These are phyloP conservation scores for Luidia sarsii DNA, from an alignment of 53 echinoderm and acorn worm genomes.

Conservation along the genomic window DNA sequence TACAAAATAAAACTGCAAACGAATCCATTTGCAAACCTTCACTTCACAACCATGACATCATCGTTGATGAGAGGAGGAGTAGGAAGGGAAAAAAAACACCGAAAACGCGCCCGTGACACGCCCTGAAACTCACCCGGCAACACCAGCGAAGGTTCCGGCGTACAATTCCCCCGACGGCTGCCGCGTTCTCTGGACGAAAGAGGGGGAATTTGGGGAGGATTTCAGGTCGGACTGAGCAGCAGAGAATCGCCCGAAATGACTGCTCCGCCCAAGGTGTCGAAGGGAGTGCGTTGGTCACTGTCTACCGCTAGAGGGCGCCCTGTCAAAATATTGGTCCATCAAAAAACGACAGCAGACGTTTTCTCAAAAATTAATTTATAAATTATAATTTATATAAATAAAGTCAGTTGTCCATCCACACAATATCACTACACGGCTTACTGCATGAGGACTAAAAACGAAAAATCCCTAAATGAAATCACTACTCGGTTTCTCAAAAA, in stretches of 20 bases:
- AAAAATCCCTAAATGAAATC: too few relatives aligned
- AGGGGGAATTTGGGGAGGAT: constrained; percentile 11
- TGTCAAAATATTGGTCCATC: too few relatives aligned
- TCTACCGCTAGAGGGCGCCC: constrained; percentile 43
- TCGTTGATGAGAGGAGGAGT: too few relatives aligned
- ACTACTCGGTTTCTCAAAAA: too few relatives aligned
- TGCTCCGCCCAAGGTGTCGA: constrained; percentile 42
- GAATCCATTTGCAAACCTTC: background rate
- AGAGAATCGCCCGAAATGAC: background rate
- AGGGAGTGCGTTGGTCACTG: background rate
- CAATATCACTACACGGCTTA: too few relatives aligned
- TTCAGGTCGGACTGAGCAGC: background rate
- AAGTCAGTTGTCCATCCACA: too few relatives aligned
- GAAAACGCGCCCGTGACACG: background rate
- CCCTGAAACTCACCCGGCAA: constrained; percentile 32
- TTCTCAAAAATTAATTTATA: too few relatives aligned
- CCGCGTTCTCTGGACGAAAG: background rate
- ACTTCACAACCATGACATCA: background rate
- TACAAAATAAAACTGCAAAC: too few relatives aligned
- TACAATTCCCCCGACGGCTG: background rate
- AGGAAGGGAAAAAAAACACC: background rate
- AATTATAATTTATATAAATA: too few relatives aligned
- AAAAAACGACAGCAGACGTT: too few relatives aligned
- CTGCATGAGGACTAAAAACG: too few relatives aligned
- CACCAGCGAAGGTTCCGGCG: background rate